These are phyloP conservation scores for Cynodonichthys magdalenae DNA, from an alignment of 2,797 vertebrate genomes.

Conservation along the genomic window DNA sequence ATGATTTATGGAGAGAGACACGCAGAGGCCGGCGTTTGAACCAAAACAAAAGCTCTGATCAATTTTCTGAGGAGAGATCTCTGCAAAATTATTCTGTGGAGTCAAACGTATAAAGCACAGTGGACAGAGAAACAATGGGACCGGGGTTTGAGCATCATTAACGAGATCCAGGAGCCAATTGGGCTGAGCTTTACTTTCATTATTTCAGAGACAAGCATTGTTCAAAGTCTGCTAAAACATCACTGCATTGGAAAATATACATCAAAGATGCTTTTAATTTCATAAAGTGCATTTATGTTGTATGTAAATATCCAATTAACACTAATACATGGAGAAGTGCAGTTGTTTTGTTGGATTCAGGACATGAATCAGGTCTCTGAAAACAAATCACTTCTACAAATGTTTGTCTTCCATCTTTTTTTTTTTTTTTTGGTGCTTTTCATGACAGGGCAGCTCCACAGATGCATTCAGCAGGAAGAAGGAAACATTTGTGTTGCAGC, in stretches of 20 bases:
- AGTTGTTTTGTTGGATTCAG: too few species aligned
- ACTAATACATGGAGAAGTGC: background rate
- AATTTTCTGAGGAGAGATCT: constrained; percentile 53
- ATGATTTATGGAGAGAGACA: constrained; percentile 61
- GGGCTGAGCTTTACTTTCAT: constrained; percentile 49
- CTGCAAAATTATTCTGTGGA: constrained; percentile 62
- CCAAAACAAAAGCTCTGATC: constrained; percentile 68
- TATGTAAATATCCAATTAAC: too few species aligned
- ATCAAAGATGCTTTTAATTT: background rate
- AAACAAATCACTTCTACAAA: too few species aligned
- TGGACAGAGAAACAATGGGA: constrained; percentile 57
- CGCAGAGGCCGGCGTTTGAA: constrained; percentile 60
- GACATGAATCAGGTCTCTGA: too few species aligned
- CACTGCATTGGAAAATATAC: constrained; percentile 1
- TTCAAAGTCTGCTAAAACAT: constrained; percentile 12
- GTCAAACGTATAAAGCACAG: constrained; percentile 56
- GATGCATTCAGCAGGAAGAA: constrained; percentile 42
- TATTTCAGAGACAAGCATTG: constrained; percentile 45
- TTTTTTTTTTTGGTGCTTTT: too few species aligned
- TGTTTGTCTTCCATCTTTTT: too few species aligned
- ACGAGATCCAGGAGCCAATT: constrained; percentile 52
- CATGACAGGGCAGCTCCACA: constrained; percentile 53
- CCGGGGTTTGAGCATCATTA: constrained; percentile 63
- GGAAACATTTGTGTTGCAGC: constrained; percentile 13
- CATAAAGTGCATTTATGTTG: background rate